Conservation (phyloP, 2,797 vertebrate genomes). For the Thripadectes ignobilis region DNA sequence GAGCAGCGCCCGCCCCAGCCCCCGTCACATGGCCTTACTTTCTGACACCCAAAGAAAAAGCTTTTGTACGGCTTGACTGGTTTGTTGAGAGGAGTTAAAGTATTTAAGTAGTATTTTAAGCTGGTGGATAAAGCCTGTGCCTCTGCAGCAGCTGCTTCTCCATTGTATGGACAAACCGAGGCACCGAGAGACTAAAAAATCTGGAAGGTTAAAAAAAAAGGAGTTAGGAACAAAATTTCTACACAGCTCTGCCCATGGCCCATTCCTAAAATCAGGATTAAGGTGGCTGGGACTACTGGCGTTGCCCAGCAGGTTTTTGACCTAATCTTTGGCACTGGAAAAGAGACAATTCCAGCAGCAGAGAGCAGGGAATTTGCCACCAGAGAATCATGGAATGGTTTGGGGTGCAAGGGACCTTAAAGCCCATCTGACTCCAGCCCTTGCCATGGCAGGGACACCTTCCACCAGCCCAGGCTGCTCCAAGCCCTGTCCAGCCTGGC, state of each 20-base stretch:
- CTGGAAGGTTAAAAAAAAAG: background rate
- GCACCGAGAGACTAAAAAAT: background rate
- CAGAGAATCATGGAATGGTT: fast-evolving
- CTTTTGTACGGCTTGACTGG: background rate
- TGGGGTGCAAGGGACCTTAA: background rate
- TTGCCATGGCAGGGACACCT: background rate
- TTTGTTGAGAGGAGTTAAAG: background rate
- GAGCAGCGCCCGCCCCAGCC: background rate
- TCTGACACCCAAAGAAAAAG: background rate
- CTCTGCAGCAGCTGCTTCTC: background rate
- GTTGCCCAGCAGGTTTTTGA: background rate
- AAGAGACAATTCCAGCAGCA: background rate
- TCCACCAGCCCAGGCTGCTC: background rate
- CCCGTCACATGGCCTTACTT: background rate
- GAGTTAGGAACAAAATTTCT: background rate
- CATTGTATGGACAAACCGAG: background rate
- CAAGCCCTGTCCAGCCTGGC: background rate
- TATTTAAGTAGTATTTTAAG: background rate
- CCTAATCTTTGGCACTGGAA: background rate
- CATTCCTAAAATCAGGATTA: background rate
- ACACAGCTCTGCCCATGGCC: background rate
- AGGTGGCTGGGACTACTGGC: background rate
- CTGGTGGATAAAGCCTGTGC: background rate
- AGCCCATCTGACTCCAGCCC: fast-evolving
- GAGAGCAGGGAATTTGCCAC: background rate